phyloP scores from a whole-genome alignment of 2,113 vertebrate species.

The Willisornis vidua region DNA sequence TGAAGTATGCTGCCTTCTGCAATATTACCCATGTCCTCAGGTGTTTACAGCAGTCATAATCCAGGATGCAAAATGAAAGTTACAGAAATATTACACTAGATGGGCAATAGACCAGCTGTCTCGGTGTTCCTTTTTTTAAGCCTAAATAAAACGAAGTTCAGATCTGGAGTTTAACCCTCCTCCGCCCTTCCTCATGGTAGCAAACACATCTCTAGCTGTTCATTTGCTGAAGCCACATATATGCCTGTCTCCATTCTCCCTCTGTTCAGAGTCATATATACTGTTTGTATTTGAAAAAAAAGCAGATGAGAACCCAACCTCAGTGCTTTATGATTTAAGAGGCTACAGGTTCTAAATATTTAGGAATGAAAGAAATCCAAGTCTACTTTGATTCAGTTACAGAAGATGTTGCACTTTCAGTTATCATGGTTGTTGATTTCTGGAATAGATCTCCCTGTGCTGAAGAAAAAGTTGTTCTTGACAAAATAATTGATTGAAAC shows the following conservation, averaged over 20 bases:
- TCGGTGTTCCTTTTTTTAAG: background rate
- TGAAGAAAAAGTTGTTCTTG: background rate
- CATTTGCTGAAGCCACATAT: background rate
- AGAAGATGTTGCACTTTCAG: background rate
- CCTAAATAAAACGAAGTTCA: background rate
- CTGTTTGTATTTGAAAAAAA: background rate
- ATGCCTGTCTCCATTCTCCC: background rate
- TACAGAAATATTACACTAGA: background rate
- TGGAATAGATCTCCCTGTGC: background rate
- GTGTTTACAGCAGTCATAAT: background rate
- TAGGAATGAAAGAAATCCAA: background rate
- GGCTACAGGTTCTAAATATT: background rate
- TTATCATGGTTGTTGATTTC: background rate
- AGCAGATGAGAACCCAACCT: background rate
- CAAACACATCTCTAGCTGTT: background rate
- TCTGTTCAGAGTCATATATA: background rate
- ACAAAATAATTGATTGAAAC: background rate
- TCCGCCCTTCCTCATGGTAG: background rate
- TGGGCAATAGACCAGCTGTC: background rate
- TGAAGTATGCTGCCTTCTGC: background rate
- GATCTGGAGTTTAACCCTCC: background rate
- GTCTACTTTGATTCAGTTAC: background rate
- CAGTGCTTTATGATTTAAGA: background rate
- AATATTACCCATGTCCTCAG: background rate
- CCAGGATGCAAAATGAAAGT: background rate